Evolutionary conservation across 2,113 vertebrate species (phyloP), one percentile per base, ranked within the genome.

Genomic region (Pantherophis guttatus): DNA sequence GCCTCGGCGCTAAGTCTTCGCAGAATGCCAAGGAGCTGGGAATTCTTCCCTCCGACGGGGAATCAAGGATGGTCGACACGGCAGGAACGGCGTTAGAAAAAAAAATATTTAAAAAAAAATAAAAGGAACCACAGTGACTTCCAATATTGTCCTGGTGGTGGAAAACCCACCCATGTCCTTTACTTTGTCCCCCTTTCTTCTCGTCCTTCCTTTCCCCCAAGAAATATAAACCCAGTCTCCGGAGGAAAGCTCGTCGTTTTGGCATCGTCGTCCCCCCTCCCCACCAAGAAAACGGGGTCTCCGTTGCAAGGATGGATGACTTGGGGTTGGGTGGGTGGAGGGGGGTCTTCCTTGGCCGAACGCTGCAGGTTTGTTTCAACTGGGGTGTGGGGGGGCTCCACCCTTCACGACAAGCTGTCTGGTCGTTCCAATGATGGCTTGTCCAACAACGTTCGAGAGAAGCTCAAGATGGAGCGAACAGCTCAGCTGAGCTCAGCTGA

Each of bases 11-110:
- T 93, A 39, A 94, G 92, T 33, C 3, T 65, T 33, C 21, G 8
- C 57, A 95, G 88, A 94, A 97, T 91, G 15, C 91, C 58, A 93
- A 94, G 96, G 85, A 86, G 87, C 94, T 94, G 94, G 87, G 91
- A 54, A 65, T 62, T 1, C 17, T 65, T 94, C 94, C 92, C 54
- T 55, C 87, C 93, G 95, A 89, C 11, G 0, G 93, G 93, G 0
- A 8, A 92, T 94, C 81, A 19, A 91, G 33, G 54, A 29, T 26
- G 21, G 70, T 90, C 58, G 39, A 50, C 29, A 44, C 8, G 6
- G 94, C 23, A 17, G 26, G 26, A 52, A 10, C 9, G 39, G 54
- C 54, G 5, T 59, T 29, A 26, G 50, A 53, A 88, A 57, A 57
- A 19, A 6, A 21, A 9, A 59, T n/a, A n/a, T n/a, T 48, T 9